Percentiles rank a stretch among this genome's conserved stretches.
Evolutionary conservation across 2,888 invertebrate species (phyloP).

Genomic region (Tholera decimalis): DNA sequence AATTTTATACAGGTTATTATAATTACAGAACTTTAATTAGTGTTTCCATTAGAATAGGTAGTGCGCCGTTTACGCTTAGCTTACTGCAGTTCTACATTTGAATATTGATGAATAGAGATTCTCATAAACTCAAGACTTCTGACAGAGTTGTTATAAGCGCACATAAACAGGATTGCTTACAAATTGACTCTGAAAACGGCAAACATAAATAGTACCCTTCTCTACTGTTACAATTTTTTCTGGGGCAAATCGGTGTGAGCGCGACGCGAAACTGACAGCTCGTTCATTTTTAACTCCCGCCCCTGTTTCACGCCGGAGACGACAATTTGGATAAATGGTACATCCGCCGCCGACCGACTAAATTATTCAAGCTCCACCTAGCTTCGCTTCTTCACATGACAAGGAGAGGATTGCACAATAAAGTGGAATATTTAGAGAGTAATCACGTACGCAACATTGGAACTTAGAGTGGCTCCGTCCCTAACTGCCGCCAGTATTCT

Average conservation of each 20-base stretch:
- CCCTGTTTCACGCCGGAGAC: conserved; percentile 77
- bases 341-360: conserved; percentile 82
- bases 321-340: conserved; percentile 90
- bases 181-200: conserved; percentile 72
- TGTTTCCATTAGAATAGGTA: conserved; percentile 2
- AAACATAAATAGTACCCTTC: conserved; percentile 74
- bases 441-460: conserved; percentile 85
- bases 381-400: conserved; percentile 84
- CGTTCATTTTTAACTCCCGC: conserved; percentile 85
- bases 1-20: conserved; percentile 62
- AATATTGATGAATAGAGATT: conserved; percentile 2
- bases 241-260: conserved; percentile 74
- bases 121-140: conserved; percentile 17
- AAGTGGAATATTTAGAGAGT: conserved; percentile 89
- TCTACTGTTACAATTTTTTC: conserved; percentile 66
- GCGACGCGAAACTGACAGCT: conserved; percentile 78
- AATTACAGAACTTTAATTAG: conserved; percentile 26
- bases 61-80: not conserved
- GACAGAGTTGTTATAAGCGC: conserved; percentile 40
- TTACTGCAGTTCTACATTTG: not conserved
- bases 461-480: conserved; percentile 73
- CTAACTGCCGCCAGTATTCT: conserved; percentile 66
- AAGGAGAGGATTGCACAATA: conserved; percentile 87
- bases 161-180: conserved; percentile 59
- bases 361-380: conserved; percentile 85